Evolutionary conservation across 2,797 vertebrate species (phyloP).

Genomic region (Mallotus villosus): DNA sequence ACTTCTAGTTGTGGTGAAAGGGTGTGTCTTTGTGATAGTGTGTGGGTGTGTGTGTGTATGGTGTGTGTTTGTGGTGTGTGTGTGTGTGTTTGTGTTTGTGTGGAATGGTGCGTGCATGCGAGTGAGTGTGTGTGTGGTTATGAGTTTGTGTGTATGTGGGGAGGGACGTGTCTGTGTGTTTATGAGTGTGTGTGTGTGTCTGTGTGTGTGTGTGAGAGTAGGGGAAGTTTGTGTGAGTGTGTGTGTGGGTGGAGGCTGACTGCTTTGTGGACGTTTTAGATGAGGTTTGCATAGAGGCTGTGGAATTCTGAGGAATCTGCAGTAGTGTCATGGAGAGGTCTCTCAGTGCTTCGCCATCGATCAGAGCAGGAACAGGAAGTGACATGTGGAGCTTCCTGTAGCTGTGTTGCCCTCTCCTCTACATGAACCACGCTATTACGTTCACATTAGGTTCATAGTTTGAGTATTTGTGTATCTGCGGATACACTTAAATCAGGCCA

Average conservation of each 20-base stretch:
- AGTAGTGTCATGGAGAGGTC: conserved; percentile 42
- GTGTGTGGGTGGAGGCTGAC: conserved; percentile 22
- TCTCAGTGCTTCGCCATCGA: conserved; percentile 12
- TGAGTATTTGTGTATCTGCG: neutral
- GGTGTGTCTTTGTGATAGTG: neutral
- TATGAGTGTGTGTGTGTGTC: neutral
- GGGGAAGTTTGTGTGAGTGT: neutral
- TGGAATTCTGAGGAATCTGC: conserved; percentile 36
- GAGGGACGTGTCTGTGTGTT: neutral
- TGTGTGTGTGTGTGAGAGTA: neutral
- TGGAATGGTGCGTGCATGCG: neutral
- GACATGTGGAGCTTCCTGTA: neutral
- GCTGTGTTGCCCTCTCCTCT: conserved; percentile 15
- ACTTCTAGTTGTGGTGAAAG: neutral
- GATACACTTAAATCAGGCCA: neutral
- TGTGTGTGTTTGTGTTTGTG: neutral
- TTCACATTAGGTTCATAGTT: neutral
- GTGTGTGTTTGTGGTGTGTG: neutral
- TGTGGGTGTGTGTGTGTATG: neutral
- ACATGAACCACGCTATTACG: neutral
- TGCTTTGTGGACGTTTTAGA: conserved; percentile 19
- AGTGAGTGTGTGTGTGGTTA: neutral
- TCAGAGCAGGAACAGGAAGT: conserved; percentile 34
- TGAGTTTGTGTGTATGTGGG: neutral
- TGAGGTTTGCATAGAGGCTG: conserved; percentile 30